A percentile compares a stretch with the other conserved stretches of the same genome.
These are phyloP conservation scores for Oxyura jamaicensis DNA, from an alignment of 2,113 vertebrate species.

Conservation along the genomic window DNA sequence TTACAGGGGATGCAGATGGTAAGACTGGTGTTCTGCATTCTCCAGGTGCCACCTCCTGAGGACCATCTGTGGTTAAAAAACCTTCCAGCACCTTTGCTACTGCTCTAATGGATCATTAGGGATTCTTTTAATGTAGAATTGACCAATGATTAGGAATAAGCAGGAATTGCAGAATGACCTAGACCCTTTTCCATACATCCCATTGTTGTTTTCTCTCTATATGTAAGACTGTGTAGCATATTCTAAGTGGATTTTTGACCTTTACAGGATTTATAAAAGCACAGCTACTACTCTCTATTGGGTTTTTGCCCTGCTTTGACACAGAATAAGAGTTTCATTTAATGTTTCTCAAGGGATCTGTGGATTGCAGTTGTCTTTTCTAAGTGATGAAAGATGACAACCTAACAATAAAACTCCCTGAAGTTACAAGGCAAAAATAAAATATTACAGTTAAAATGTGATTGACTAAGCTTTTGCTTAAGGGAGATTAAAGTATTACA, in stretches of 20 bases:
- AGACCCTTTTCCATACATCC: not conserved
- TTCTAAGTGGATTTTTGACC: not conserved
- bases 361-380: not conserved
- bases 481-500: slow-evolving; percentile 2
- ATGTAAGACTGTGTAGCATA: not conserved
- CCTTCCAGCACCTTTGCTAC: slow-evolving; percentile 13
- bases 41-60: slow-evolving; percentile 30
- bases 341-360: not conserved
- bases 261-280: not conserved
- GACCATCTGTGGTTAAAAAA: slow-evolving; percentile 29
- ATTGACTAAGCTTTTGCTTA: slow-evolving; percentile 8
- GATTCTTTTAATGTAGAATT: not conserved
- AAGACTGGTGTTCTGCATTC: not conserved
- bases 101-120: not conserved
- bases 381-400: slow-evolving; percentile 27
- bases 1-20: not conserved
- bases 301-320: not conserved
- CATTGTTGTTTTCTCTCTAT: not conserved
- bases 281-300: not conserved
- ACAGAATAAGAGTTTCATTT: not conserved
- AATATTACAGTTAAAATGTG: not conserved
- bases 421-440: slow-evolving; percentile 18
- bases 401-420: not conserved
- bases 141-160: not conserved
- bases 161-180: not conserved